Base-by-base conservation (phyloP, 1,140 invertebrate genomes). In the Drosophila bipectinata region DNA sequence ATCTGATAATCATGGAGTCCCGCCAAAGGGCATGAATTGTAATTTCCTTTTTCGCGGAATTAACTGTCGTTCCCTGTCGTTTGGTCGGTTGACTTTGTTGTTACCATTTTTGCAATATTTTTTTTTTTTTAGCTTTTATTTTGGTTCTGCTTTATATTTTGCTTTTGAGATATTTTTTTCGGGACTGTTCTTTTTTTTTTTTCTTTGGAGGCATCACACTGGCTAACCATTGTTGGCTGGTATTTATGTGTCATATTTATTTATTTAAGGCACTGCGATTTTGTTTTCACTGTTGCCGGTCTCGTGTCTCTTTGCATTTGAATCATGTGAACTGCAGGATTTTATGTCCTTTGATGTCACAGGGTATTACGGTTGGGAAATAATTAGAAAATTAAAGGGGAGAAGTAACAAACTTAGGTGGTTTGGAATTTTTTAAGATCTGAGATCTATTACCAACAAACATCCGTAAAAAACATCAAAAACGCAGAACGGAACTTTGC, bases 21-120 rank as follows among this genome's bases (percentile, higher is more conserved):
- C 79, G 90, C 90, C 90, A 90, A 90, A 91, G 90, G 90, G 90
- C 90, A 91, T 80, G 83, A 91, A 91, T 90, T 91, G 90, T 91
- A 91, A 91, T 91, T 91, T 91, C 90, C 90, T 91, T 76, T 91
- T 91, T 91, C 90, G 90, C 90, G 90, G 87, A 91, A 91, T 91
- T 91, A 91, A 90, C 90, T 91, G 84, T 91, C 90, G 89, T 79
- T 62, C 78, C 77, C 72, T 59, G 72, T 76, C 72, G 58, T 47
- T 76, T 44, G 59, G 77, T 71, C 71, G 73, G 62, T 68, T 58
- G 53, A 55, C 77, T 71, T 85, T 87, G 77, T 85, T 67, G 49
- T 77, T 61, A 32, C 41, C 37, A 44, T 64, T 37, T 77, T 74
- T 74, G 72, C 79, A 49, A 58, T 77, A 72, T 4, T 39, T 26